phyloP scores from a whole-genome alignment of 2,888 invertebrate species.

The Erannis defoliaria region DNA sequence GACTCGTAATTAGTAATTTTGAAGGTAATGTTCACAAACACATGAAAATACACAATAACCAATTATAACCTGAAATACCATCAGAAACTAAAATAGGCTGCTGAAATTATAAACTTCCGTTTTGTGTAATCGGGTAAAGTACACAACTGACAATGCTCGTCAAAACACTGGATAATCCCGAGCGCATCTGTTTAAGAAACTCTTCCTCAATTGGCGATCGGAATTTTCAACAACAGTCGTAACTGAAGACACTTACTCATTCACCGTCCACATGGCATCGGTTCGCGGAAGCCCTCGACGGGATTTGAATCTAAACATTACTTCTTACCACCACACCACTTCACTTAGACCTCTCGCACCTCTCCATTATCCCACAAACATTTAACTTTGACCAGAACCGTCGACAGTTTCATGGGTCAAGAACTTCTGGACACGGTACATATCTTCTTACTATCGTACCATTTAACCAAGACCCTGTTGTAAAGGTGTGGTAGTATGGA shows the following conservation, averaged over 20 bases:
- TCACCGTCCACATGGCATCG: constrained; percentile 63
- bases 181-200: constrained; percentile 37
- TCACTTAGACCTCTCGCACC: constrained; percentile 46
- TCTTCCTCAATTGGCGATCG: constrained; percentile 46
- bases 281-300: constrained; percentile 80
- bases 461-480: constrained; percentile 11
- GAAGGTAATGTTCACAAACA: too few species aligned
- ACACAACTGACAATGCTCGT: background rate
- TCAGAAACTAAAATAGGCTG: too few species aligned
- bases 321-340: constrained; percentile 65
- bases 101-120: too few species aligned
- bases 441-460: constrained; percentile 36
- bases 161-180: constrained; percentile 32
- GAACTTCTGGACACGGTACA: constrained; percentile 6
- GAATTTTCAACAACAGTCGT: constrained; percentile 54
- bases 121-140: too few species aligned
- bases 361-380: constrained; percentile 23
- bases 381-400: background rate
- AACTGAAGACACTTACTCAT: constrained; percentile 48
- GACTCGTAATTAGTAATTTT: too few species aligned
- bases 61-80: too few species aligned
- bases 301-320: constrained; percentile 80
- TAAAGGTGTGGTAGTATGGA: constrained; percentile 7
- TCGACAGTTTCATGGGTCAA: constrained; percentile 7
- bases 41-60: too few species aligned